Percentiles rank a stretch among this genome's conserved stretches.
Evolutionary conservation across 2,888 invertebrate genomes (phyloP).

Genomic region (Drosophila seclusa): DNA sequence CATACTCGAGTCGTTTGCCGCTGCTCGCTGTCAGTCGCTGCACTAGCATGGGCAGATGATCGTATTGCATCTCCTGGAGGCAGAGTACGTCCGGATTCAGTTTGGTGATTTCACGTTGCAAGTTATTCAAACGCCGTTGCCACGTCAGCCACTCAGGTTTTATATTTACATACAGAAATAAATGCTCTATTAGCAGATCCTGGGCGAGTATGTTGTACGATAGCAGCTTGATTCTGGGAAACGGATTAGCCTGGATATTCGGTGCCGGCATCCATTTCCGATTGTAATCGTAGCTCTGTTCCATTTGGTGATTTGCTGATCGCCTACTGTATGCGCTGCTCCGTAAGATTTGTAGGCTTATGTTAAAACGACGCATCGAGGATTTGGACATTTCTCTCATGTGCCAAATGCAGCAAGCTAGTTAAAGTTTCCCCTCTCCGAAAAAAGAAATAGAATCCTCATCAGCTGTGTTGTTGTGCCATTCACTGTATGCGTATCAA

Average conservation of each 20-base stretch:
- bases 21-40: constrained; percentile 67
- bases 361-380: constrained; percentile 34
- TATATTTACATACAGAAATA: constrained; percentile 89
- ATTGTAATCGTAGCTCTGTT: constrained; percentile 58
- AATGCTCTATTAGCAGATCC: constrained; percentile 90
- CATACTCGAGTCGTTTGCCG: constrained; percentile 89
- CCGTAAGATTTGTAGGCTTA: constrained; percentile 11
- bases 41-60: constrained; percentile 87
- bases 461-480: constrained; percentile 35
- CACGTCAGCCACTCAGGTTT: constrained; percentile 87
- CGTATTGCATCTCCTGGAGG: constrained; percentile 94
- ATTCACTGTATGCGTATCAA: constrained; percentile 20
- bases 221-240: constrained; percentile 83
- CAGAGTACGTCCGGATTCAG: constrained; percentile 86
- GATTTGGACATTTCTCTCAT: constrained; percentile 57
- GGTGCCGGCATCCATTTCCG: constrained; percentile 46
- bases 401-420: constrained; percentile 10
- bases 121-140: constrained; percentile 87
- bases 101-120: constrained; percentile 86
- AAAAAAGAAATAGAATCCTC: constrained; percentile 1
- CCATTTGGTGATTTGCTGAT: constrained; percentile 40
- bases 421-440: neutral
- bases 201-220: constrained; percentile 96
- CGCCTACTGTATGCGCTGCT: constrained; percentile 7
- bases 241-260: constrained; percentile 7